Percentiles rank a stretch among this genome's conserved stretches.
phyloP scores from a whole-genome alignment of 2,888 invertebrate genomes.

The Dorcus parallelipipedus region DNA sequence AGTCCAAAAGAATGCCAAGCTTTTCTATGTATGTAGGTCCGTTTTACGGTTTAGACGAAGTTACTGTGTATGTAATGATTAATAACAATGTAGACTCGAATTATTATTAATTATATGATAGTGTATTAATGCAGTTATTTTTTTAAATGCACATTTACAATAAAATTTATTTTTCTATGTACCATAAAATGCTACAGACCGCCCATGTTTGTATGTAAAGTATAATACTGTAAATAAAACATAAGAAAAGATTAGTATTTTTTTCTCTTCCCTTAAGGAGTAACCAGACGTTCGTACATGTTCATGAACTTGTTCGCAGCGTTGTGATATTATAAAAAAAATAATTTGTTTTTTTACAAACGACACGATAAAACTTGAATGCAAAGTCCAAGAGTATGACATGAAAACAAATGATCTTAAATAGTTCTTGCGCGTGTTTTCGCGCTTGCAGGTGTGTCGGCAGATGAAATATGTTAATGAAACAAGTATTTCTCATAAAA shows the following conservation, averaged over 20 bases:
- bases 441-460: too few species aligned
- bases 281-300: too few species aligned
- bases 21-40: not conserved
- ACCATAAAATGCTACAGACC: not conserved
- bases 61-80: not conserved
- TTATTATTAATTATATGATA: not conserved
- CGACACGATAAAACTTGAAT: too few species aligned
- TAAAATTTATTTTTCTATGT: conserved; percentile 1
- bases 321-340: too few species aligned
- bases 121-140: not conserved
- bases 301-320: too few species aligned
- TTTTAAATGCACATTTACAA: not conserved
- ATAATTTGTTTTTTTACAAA: too few species aligned
- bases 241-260: not conserved
- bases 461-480: too few species aligned
- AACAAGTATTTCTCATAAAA: too few species aligned
- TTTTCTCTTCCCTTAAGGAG: not conserved
- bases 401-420: too few species aligned
- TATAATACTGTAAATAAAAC: not conserved
- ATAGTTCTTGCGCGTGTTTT: too few species aligned
- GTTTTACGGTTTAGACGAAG: too few species aligned
- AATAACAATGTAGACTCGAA: not conserved
- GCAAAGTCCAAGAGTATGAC: too few species aligned
- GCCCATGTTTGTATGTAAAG: not conserved
- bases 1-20: not conserved